A percentile compares a stretch with the other conserved stretches of the same genome.
These are phyloP conservation scores for Camponotus pennsylvanicus DNA, from an alignment of 1,140 invertebrate genomes.

Conservation along the genomic window DNA sequence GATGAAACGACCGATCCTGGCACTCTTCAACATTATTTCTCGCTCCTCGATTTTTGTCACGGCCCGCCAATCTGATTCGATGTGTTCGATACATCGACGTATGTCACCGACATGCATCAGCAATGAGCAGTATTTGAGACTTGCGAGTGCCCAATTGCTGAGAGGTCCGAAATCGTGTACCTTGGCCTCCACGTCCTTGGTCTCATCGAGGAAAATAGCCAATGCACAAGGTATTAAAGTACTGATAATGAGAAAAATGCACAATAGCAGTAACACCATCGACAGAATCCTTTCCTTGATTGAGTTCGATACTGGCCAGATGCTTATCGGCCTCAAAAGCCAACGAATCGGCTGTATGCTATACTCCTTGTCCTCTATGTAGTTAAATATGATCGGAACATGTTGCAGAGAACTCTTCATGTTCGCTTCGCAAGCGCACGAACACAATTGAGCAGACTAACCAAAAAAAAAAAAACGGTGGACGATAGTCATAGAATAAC, in stretches of 20 bases:
- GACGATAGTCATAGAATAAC: not conserved
- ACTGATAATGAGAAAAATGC: conserved; percentile 23
- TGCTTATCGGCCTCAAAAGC: conserved; percentile 68
- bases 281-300: conserved; percentile 30
- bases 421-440: conserved; percentile 5
- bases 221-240: conserved; percentile 52
- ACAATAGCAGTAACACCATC: conserved; percentile 3
- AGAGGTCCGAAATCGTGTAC: conserved; percentile 53
- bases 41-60: conserved; percentile 33
- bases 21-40: conserved; percentile 60
- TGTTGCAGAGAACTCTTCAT: conserved; percentile 6
- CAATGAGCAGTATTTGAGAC: conserved; percentile 53
- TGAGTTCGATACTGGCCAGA: conserved; percentile 43
- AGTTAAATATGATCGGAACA: conserved; percentile 21
- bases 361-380: conserved; percentile 42
- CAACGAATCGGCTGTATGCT: conserved; percentile 58
- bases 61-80: conserved; percentile 63
- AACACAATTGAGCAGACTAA: not conserved
- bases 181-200: conserved; percentile 4
- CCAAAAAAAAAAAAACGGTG: conserved; percentile 5
- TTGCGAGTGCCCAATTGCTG: conserved; percentile 59
- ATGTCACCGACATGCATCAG: conserved; percentile 56
- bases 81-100: conserved; percentile 58
- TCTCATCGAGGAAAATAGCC: conserved; percentile 36
- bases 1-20: conserved; percentile 42